phyloP scores from a whole-genome alignment of 2,888 invertebrate species.

The Hartigia nigra region DNA sequence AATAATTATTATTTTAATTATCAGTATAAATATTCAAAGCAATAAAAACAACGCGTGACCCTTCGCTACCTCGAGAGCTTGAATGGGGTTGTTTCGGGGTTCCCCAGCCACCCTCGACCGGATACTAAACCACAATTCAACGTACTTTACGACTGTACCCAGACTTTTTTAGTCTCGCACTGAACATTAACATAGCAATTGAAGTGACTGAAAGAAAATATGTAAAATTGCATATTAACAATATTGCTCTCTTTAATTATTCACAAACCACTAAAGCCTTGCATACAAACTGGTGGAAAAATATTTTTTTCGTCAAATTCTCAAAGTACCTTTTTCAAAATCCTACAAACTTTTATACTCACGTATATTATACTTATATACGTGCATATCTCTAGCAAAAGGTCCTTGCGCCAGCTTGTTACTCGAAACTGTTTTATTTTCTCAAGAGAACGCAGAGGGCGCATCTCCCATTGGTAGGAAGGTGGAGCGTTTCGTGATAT shows the following conservation, averaged over 20 bases:
- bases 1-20: constrained; percentile 22
- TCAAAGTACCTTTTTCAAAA: not conserved
- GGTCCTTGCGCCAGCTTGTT: not conserved
- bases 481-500: not conserved
- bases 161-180: not conserved
- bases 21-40: constrained; percentile 29
- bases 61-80: constrained; percentile 20
- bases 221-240: not conserved
- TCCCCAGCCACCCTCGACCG: constrained; percentile 6
- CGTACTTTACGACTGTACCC: not conserved
- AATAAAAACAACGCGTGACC: constrained; percentile 31
- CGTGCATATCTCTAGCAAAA: not conserved
- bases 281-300: too few species aligned
- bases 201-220: not conserved
- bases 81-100: constrained; percentile 18
- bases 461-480: not conserved
- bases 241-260: not conserved
- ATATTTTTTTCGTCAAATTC: not conserved
- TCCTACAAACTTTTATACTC: not conserved
- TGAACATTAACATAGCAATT: not conserved
- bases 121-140: not conserved
- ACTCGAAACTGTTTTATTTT: not conserved
- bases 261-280: not conserved
- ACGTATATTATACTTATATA: not conserved
- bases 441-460: not conserved